These are phyloP conservation scores for Conus betulinus DNA, from an alignment of 1,140 invertebrate genomes.

Conservation along the genomic window DNA sequence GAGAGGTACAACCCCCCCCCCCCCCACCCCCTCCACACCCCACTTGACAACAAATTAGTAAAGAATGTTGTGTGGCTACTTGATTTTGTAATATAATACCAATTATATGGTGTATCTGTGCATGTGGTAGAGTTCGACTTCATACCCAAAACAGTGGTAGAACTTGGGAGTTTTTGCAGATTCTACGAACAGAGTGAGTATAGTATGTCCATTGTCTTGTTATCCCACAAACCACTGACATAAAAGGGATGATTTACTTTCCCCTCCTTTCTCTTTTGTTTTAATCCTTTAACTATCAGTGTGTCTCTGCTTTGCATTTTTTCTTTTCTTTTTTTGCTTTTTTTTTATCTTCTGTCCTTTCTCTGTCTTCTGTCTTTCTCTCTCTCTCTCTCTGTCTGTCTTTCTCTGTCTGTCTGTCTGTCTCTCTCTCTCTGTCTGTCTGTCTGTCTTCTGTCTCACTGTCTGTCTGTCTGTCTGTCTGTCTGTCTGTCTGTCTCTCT, in stretches of 20 bases:
- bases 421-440: background rate
- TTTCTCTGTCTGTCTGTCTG: background rate
- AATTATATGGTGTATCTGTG: slow-evolving; percentile 71
- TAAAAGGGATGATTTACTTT: background rate
- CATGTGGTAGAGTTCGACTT: slow-evolving; percentile 65
- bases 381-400: no score
- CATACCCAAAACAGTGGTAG: slow-evolving; percentile 59
- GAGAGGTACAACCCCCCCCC: no score
- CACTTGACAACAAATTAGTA: no score
- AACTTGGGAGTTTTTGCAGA: slow-evolving; percentile 65
- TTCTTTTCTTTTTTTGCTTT: background rate
- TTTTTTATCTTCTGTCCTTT: no score
- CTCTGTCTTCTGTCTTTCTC: no score
- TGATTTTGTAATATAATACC: no score
- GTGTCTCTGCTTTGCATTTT: background rate
- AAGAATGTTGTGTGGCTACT: no score
- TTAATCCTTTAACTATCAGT: background rate
- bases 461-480: background rate
- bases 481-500: background rate
- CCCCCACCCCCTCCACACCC: no score
- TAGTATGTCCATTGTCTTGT: background rate
- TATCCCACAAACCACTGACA: background rate
- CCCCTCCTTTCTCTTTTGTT: background rate
- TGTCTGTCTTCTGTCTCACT: no score
- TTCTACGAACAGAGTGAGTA: slow-evolving; percentile 79